Evolutionary conservation across 1,140 invertebrate species (phyloP).

Genomic region (Drosophila saltans): DNA sequence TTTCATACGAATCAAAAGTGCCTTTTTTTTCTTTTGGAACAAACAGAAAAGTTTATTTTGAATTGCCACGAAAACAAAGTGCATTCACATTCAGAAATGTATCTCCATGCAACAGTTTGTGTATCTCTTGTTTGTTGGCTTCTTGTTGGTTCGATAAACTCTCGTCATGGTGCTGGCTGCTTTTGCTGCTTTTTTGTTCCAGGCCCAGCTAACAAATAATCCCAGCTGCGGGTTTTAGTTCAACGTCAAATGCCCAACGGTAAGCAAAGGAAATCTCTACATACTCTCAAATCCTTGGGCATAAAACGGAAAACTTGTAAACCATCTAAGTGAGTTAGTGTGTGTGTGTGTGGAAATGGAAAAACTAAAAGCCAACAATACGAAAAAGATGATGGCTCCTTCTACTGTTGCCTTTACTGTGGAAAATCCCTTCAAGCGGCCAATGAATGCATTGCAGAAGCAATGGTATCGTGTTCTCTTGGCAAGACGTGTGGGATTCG

Average conservation of each 20-base stretch:
- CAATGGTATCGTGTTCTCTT: conserved; percentile 79
- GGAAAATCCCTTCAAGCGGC: conserved; percentile 80
- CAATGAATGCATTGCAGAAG: conserved; percentile 80
- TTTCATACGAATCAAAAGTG: too few species aligned
- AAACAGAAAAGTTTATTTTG: conserved; percentile 1
- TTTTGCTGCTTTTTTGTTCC: conserved; percentile 41
- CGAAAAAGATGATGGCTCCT: conserved; percentile 8
- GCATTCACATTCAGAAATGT: not conserved
- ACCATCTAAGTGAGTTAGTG: conserved; percentile 14
- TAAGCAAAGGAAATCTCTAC: conserved; percentile 57
- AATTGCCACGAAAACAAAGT: conserved; percentile 1
- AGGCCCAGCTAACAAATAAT: conserved; percentile 34
- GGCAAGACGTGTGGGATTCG: conserved; percentile 72
- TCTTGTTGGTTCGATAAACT: conserved; percentile 30
- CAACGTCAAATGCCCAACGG: conserved; percentile 58
- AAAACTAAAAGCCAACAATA: conserved; percentile 57
- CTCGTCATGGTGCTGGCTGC: conserved; percentile 15
- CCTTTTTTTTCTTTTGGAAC: too few species aligned
- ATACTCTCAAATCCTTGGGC: conserved; percentile 39
- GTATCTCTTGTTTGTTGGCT: conserved; percentile 11
- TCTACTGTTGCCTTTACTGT: not conserved
- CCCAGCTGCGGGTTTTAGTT: conserved; percentile 55
- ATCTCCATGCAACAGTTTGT: conserved; percentile 24
- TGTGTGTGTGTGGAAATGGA: conserved; percentile 50
- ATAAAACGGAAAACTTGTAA: conserved; percentile 77